phyloP scores from a whole-genome alignment of 30 jellyfish, hydroid and myxozoan species.

The Aurelia sp. region DNA sequence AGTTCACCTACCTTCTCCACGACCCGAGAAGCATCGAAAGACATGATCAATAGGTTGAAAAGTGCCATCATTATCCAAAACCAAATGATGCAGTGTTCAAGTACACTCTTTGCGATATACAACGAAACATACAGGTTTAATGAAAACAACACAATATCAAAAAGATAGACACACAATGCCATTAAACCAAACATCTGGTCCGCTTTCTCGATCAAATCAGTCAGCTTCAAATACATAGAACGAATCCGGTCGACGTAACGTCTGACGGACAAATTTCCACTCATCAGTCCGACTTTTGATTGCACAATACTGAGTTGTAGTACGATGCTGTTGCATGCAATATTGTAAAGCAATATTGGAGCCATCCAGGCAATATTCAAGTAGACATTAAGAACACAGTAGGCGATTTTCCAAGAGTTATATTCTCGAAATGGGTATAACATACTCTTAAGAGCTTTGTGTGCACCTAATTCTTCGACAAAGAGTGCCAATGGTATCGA shows the following conservation, averaged over 20 bases:
- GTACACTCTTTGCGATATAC: constrained; percentile 3
- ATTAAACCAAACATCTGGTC: constrained; percentile 56
- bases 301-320: constrained; percentile 26
- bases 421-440: constrained; percentile 12
- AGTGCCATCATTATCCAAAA: constrained; percentile 32
- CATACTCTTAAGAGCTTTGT: not conserved
- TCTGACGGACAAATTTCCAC: constrained; percentile 7
- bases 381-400: not conserved
- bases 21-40: constrained; percentile 48
- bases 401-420: not conserved
- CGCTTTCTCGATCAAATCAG: constrained; percentile 23
- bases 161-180: constrained; percentile 34
- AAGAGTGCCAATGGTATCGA: constrained; percentile 13
- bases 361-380: constrained; percentile 25
- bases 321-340: constrained; percentile 34
- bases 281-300: constrained; percentile 1
- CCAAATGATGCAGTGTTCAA: constrained; percentile 19
- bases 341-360: constrained; percentile 22
- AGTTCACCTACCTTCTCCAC: constrained; percentile 39
- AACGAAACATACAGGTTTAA: constrained; percentile 27
- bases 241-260: constrained; percentile 33
- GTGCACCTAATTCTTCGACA: not conserved
- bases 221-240: constrained; percentile 33
- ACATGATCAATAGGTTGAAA: constrained; percentile 26
- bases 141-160: constrained; percentile 53